A percentile compares a stretch with the other conserved stretches of the same genome.
Evolutionary conservation across 2,797 vertebrate genomes (phyloP).

Genomic region (Ctenopoma kingsleyae): DNA sequence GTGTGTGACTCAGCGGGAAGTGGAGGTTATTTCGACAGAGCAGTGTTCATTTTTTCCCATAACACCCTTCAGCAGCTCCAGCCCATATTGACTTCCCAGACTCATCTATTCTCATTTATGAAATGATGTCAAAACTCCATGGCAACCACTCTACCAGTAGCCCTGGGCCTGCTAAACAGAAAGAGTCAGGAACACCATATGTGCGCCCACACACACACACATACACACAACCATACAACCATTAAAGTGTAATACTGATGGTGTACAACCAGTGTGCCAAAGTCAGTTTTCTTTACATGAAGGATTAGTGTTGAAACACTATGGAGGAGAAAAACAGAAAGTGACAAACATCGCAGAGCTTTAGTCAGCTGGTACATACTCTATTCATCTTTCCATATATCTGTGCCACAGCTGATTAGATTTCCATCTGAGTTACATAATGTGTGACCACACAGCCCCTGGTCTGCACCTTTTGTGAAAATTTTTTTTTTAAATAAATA

Average conservation of each 20-base stretch:
- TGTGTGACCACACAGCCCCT: background rate
- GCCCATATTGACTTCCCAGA: slow-evolving; percentile 77
- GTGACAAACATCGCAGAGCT: slow-evolving; percentile 23
- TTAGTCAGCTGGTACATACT: slow-evolving; percentile 1
- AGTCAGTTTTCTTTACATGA: slow-evolving; percentile 39
- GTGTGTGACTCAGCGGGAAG: slow-evolving; percentile 59
- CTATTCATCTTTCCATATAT: slow-evolving; percentile 25
- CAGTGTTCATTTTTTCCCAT: slow-evolving; percentile 59
- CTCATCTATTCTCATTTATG: slow-evolving; percentile 82
- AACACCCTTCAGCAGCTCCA: slow-evolving; percentile 74
- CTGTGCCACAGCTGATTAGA: slow-evolving; percentile 21
- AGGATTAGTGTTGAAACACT: slow-evolving; percentile 40
- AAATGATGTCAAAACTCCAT: slow-evolving; percentile 83
- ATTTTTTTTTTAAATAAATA: background rate
- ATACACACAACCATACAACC: slow-evolving; percentile 28
- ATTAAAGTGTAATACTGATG: slow-evolving; percentile 49
- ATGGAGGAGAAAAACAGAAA: slow-evolving; percentile 6
- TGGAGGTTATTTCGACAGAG: slow-evolving; percentile 68
- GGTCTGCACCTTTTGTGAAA: slow-evolving; percentile 5
- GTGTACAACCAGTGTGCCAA: slow-evolving; percentile 46
- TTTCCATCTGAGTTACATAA: slow-evolving; percentile 16
- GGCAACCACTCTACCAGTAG: slow-evolving; percentile 73
- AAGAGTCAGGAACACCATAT: slow-evolving; percentile 33
- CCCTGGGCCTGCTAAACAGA: slow-evolving; percentile 70
- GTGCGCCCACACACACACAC: slow-evolving; percentile 22